Conservation (phyloP, 2,113 vertebrate species). For the Sinosuthora webbiana region DNA sequence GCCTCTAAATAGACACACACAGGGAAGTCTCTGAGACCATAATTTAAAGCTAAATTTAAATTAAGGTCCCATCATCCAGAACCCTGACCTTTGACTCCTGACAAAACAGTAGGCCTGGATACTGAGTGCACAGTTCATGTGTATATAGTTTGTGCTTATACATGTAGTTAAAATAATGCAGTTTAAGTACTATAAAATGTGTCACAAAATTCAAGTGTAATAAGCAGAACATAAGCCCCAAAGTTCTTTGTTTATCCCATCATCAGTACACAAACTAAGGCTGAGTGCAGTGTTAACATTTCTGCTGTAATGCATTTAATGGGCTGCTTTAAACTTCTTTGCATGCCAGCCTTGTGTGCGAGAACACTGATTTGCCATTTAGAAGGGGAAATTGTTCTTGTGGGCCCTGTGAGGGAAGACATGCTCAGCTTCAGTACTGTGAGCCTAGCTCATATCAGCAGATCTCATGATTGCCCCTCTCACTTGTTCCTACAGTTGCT, state of each 20-base stretch:
- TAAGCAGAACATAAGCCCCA: background rate
- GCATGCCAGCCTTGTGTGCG: fast-evolving
- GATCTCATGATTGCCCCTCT: background rate
- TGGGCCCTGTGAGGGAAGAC: background rate
- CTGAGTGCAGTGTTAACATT: background rate
- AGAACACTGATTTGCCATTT: background rate
- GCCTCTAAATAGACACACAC: background rate
- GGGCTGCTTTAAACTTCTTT: background rate
- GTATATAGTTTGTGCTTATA: background rate
- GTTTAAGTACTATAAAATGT: background rate
- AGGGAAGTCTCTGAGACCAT: background rate
- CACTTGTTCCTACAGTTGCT: background rate
- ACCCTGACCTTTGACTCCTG: background rate
- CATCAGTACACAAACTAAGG: background rate
- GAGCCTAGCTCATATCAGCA: background rate
- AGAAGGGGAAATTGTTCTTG: background rate
- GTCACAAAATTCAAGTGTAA: background rate
- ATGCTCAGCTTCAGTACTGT: background rate
- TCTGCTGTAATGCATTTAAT: background rate
- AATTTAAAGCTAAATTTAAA: background rate
- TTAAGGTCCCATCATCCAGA: background rate
- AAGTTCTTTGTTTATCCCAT: background rate
- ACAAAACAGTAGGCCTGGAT: background rate
- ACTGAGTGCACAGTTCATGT: background rate
- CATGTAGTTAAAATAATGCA: background rate